Base-by-base conservation (phyloP, 2,797 vertebrate species). In the Gephyroberyx darwinii region DNA sequence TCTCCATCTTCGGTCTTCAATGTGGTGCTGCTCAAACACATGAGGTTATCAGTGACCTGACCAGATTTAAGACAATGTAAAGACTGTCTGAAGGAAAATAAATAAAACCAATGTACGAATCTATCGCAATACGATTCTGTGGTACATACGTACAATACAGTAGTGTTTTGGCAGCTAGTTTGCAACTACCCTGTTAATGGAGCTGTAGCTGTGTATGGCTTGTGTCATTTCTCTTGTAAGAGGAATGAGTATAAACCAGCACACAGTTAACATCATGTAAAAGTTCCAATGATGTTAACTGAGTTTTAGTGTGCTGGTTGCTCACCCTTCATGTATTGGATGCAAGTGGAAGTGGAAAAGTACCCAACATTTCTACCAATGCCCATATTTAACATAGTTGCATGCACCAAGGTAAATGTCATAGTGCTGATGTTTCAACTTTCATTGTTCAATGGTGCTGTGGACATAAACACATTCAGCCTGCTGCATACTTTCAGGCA, bases 1-100 rank as follows among this genome's bases (percentile, higher is more conserved):
- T 96, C 96, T 10, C 96, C 97, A 90, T 96, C 95, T 3, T 94
- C 93, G 3, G 94, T 96, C 67, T 95, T 92, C 75, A 98, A 86
- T 4, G 86, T 91, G 73, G 96, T 83, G 77, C 97, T 99, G 92
- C 62, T 30, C 51, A 90, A 83, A 92, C 16, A 91, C 52, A 80
- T 12, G 51, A 74, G 52, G 4, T 54, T 12, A 26, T 30, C 10
- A 55, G 30, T 17, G 3, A 69, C 1, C 0, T 2, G 2, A 75
- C 19, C 22, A 48, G 37, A 39, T 16, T 8, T 4, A 62, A 2
- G 30, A 16, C 12, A 50, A 8, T 45, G 5, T 50, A 30, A 37
- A 64, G 47, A n/a, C 7, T 55, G 53, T 1, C 45, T 45, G 4
- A 57, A 20, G 45, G 12, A 55, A 59, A 26, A 57, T 3, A 35